Evolutionary conservation across 2,888 invertebrate genomes (phyloP).

Genomic region (Temnothorax ravouxi): DNA sequence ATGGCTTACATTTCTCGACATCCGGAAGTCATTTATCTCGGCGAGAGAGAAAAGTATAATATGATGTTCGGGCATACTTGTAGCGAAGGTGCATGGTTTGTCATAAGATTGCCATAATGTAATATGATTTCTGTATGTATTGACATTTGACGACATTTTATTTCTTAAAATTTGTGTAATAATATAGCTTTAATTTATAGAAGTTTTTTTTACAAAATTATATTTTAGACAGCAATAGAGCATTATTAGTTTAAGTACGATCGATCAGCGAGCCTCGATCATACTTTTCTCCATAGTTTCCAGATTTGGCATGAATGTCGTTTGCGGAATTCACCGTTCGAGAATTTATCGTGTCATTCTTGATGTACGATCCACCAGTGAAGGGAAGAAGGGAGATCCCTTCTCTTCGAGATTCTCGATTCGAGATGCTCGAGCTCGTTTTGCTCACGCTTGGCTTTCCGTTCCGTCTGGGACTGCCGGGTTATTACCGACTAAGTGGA

Average conservation of each 20-base stretch:
- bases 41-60: slow-evolving; percentile 18
- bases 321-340: not conserved
- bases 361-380: slow-evolving; percentile 42
- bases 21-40: slow-evolving; percentile 51
- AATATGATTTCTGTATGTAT: slow-evolving; percentile 1
- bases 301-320: not conserved
- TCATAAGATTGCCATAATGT: not conserved
- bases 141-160: not conserved
- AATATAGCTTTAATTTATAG: not conserved
- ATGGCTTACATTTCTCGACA: slow-evolving; percentile 35
- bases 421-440: slow-evolving; percentile 63
- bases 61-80: slow-evolving; percentile 5
- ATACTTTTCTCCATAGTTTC: not conserved
- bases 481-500: slow-evolving; percentile 81
- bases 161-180: not conserved
- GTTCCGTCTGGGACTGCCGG: slow-evolving; percentile 75
- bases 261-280: not conserved
- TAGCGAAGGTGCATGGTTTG: not conserved
- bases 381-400: slow-evolving; percentile 1
- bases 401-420: slow-evolving; percentile 66
- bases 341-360: slow-evolving; percentile 48
- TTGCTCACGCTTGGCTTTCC: slow-evolving; percentile 74
- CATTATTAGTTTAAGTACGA: not conserved
- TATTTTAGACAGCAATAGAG: not conserved
- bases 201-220: not conserved